Percentiles rank a stretch among this genome's conserved stretches.
Conservation (phyloP, 1,140 invertebrate genomes). For the Drosophila busckii region DNA sequence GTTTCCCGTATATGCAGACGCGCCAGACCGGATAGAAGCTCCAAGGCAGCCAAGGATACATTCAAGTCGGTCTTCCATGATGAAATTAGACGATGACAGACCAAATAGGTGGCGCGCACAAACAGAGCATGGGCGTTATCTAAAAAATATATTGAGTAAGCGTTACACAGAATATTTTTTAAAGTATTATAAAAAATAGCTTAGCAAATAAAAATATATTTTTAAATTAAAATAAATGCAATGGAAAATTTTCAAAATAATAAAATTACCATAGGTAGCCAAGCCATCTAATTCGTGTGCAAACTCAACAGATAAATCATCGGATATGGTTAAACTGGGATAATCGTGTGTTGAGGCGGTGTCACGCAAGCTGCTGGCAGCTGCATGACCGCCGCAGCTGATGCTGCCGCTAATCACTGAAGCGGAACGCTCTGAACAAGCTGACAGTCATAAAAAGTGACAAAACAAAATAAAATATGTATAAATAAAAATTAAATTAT, state of each 20-base stretch:
- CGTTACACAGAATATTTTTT: background rate
- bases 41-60: constrained; percentile 94
- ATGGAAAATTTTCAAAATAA: background rate
- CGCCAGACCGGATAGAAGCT: constrained; percentile 93
- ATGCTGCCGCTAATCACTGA: constrained; percentile 71
- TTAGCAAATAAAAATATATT: background rate
- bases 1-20: constrained; percentile 91
- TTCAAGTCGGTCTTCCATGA: constrained; percentile 98
- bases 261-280: constrained; percentile 66
- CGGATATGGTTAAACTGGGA: constrained; percentile 73
- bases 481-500: constrained; percentile 26
- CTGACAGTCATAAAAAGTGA: constrained; percentile 36
- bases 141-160: constrained; percentile 37
- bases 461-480: constrained; percentile 40
- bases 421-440: constrained; percentile 75
- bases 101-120: constrained; percentile 93
- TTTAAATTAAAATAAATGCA: background rate
- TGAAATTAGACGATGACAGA: constrained; percentile 95
- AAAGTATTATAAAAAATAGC: background rate
- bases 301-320: constrained; percentile 77
- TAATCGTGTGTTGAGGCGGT: constrained; percentile 68
- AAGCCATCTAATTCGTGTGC: constrained; percentile 67
- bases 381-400: constrained; percentile 68
- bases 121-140: constrained; percentile 85
- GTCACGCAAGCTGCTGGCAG: constrained; percentile 57